phyloP scores from a whole-genome alignment of 35 echinoderm and acorn worm species.

The Ophioderma brevispina region DNA sequence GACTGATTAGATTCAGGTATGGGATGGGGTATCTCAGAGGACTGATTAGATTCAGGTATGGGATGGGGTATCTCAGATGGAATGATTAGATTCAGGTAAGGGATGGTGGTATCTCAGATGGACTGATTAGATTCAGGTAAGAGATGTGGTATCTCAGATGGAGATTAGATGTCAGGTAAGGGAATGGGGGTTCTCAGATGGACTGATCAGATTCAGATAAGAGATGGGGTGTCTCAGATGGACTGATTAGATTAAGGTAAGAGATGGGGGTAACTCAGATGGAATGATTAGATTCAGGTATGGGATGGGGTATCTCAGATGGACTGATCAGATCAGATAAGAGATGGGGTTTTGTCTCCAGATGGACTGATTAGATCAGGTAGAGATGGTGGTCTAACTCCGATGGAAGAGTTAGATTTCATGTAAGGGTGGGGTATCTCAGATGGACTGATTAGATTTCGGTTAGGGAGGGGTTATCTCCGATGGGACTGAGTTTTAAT shows the following conservation, averaged over 20 bases:
- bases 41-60: slow-evolving; percentile 71
- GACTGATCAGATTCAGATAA: no score
- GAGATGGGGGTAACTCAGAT: slow-evolving; percentile 14
- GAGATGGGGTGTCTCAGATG: no score
- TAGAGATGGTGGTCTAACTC: slow-evolving; percentile 13
- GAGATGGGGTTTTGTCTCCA: slow-evolving; percentile 63
- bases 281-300: slow-evolving; percentile 83
- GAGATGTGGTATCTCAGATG: slow-evolving; percentile 83
- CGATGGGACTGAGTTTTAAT: no score
- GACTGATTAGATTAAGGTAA: no score
- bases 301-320: slow-evolving; percentile 70
- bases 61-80: slow-evolving; percentile 68
- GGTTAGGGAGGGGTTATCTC: no score
- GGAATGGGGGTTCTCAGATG: no score
- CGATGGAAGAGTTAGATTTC: slow-evolving; percentile 51
- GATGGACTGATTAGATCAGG: slow-evolving; percentile 86
- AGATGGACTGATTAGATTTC: slow-evolving; percentile 78
- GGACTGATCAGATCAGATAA: slow-evolving; percentile 73
- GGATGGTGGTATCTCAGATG: slow-evolving; percentile 79
- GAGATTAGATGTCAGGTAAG: background rate
- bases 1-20: slow-evolving; percentile 55
- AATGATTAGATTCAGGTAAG: slow-evolving; percentile 53
- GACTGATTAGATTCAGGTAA: slow-evolving; percentile 79
- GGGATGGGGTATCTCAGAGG: slow-evolving; percentile 84
- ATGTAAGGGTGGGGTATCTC: slow-evolving; percentile 60